phyloP scores from a whole-genome alignment of 92 coral and sea anemone genomes.

The Diadumene lineata region DNA sequence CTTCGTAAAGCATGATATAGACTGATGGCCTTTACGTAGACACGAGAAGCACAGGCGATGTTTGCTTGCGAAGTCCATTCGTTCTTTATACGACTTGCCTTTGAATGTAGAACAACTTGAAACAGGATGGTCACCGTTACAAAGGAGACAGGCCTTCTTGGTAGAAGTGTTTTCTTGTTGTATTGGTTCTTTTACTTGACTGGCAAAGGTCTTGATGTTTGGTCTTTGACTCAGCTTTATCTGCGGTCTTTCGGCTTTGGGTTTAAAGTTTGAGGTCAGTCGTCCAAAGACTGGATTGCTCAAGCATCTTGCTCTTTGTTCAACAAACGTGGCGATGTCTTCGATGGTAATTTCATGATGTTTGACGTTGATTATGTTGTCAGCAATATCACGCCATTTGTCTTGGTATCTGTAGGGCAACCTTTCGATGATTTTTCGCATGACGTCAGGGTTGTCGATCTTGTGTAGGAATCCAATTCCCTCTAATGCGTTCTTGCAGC shows the following conservation, averaged over 20 bases:
- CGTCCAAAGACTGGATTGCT: slow-evolving; percentile 42
- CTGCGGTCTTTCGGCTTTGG: no score
- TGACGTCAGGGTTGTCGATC: slow-evolving; percentile 33
- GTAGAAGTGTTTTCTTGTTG: slow-evolving; percentile 5
- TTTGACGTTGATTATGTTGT: slow-evolving; percentile 21
- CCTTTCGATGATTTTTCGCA: slow-evolving; percentile 36
- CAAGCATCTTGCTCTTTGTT: slow-evolving; percentile 31
- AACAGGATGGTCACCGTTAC: slow-evolving; percentile 12
- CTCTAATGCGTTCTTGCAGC: slow-evolving; percentile 29
- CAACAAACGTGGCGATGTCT: no score
- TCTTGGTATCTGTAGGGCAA: no score
- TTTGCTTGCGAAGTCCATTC: slow-evolving; percentile 36
- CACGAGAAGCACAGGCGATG: slow-evolving; percentile 46
- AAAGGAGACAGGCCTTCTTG: no score
- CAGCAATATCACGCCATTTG: no score
- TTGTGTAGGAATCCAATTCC: slow-evolving; percentile 25
- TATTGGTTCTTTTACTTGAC: no score
- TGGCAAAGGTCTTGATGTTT: no score
- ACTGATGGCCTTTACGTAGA: slow-evolving; percentile 26
- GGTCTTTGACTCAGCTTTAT: no score
- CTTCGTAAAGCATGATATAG: slow-evolving; percentile 31
- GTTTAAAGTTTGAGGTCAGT: no score
- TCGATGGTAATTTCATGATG: slow-evolving; percentile 34
- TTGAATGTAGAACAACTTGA: slow-evolving; percentile 6
- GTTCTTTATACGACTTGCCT: slow-evolving; percentile 19